These are phyloP conservation scores for Tuberolachnus salignus DNA, from an alignment of 2,888 invertebrate species.

Conservation along the genomic window DNA sequence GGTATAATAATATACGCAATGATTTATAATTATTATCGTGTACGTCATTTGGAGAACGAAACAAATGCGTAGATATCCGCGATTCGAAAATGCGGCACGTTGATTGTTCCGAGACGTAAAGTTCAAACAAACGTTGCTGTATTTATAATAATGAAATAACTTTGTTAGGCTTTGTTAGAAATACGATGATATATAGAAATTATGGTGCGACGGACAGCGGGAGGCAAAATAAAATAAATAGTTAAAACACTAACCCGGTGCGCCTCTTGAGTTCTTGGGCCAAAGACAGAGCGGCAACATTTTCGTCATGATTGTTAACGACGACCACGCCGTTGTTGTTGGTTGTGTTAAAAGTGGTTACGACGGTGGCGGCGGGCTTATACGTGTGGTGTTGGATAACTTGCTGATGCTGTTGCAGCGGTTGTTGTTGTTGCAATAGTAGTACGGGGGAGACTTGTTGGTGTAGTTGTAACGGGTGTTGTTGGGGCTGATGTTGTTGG, in stretches of 20 bases:
- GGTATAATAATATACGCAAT: too few relatives aligned
- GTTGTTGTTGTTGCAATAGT: neutral
- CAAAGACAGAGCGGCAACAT: slow-evolving; percentile 44
- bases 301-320: slow-evolving; percentile 38
- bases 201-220: too few relatives aligned
- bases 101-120: too few relatives aligned
- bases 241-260: slow-evolving; percentile 38
- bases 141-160: slow-evolving; percentile 9
- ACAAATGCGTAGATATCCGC: too few relatives aligned
- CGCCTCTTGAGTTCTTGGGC: slow-evolving; percentile 53
- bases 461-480: neutral
- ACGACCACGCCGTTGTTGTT: slow-evolving; percentile 15
- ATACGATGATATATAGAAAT: neutral
- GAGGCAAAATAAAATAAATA: neutral
- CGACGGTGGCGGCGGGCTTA: slow-evolving; percentile 17
- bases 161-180: neutral
- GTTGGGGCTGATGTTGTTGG: slow-evolving; percentile 13
- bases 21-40: too few relatives aligned
- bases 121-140: neutral
- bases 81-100: too few relatives aligned
- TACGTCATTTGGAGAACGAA: too few relatives aligned
- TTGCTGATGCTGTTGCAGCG: slow-evolving; percentile 23
- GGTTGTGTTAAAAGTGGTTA: neutral
- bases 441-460: too few relatives aligned
- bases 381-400: slow-evolving; percentile 10